phyloP scores from a whole-genome alignment of 2,113 vertebrate genomes.

The Myrmophylax atrothorax region DNA sequence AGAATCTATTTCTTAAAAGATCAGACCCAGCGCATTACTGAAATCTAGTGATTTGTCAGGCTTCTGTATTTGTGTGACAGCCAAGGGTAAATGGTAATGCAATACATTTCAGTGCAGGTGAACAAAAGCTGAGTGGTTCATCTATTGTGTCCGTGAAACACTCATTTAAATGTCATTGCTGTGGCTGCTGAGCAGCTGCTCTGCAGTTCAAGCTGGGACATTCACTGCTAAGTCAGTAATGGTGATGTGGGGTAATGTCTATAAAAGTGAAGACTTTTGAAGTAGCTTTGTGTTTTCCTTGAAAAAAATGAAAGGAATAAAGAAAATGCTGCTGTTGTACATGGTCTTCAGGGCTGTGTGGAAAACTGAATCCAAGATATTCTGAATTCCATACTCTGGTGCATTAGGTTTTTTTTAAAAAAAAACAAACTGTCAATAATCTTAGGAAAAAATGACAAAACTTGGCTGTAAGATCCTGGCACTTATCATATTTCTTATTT shows the following conservation, averaged over 20 bases:
- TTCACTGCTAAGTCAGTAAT: background rate
- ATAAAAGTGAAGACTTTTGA: background rate
- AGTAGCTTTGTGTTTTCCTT: background rate
- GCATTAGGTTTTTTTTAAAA: background rate
- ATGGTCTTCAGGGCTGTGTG: background rate
- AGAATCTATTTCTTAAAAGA: background rate
- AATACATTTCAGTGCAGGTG: background rate
- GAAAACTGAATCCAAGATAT: background rate
- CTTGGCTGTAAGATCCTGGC: background rate
- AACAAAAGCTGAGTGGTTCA: background rate
- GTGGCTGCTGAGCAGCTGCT: background rate
- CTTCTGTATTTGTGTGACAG: background rate
- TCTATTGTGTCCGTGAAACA: background rate
- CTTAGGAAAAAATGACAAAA: background rate
- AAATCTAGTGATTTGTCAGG: background rate
- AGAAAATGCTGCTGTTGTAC: background rate
- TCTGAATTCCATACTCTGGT: background rate
- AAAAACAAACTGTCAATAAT: rapidly evolving
- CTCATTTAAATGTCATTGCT: background rate
- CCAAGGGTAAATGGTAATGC: background rate
- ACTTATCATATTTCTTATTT: background rate
- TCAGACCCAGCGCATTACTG: background rate
- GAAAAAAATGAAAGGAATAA: background rate
- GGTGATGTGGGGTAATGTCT: background rate
- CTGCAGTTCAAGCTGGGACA: background rate